Evolutionary conservation across 2,113 vertebrate species (phyloP).

Genomic region (Patagioenas fasciata): DNA sequence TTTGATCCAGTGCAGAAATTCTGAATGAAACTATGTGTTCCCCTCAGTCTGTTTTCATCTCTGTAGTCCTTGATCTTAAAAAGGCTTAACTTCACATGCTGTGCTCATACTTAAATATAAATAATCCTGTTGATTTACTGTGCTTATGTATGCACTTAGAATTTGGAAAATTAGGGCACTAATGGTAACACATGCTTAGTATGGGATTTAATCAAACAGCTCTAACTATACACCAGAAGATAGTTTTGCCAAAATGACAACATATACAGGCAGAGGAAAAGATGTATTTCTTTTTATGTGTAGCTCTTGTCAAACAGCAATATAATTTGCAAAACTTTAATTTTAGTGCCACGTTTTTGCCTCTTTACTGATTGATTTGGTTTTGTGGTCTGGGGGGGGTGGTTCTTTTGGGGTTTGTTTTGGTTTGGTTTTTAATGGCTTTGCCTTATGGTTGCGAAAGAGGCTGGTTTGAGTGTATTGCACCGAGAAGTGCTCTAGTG

Average conservation of each 20-base stretch:
- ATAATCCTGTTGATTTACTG: slow-evolving; percentile 9
- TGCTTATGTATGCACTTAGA: background rate
- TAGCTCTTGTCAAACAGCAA: background rate
- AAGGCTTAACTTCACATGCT: background rate
- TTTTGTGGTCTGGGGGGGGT: too few species aligned
- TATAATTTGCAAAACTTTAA: background rate
- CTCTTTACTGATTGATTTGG: background rate
- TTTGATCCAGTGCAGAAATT: background rate
- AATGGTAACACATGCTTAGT: background rate
- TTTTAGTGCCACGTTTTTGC: background rate
- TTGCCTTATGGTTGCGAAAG: background rate
- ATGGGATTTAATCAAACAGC: background rate
- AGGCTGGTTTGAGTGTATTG: background rate
- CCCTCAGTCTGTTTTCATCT: background rate
- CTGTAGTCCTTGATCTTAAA: slow-evolving; percentile 17
- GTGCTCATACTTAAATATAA: slow-evolving; percentile 7
- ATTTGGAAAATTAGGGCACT: background rate
- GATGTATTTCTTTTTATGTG: background rate
- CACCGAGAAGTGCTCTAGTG: background rate
- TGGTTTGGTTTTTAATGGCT: background rate
- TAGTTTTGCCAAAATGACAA: background rate
- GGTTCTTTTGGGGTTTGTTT: too few species aligned
- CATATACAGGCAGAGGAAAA: background rate
- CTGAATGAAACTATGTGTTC: background rate
- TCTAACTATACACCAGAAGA: background rate